Base-by-base conservation (phyloP, 2,888 invertebrate species). In the Cactoblastis cactorum region DNA sequence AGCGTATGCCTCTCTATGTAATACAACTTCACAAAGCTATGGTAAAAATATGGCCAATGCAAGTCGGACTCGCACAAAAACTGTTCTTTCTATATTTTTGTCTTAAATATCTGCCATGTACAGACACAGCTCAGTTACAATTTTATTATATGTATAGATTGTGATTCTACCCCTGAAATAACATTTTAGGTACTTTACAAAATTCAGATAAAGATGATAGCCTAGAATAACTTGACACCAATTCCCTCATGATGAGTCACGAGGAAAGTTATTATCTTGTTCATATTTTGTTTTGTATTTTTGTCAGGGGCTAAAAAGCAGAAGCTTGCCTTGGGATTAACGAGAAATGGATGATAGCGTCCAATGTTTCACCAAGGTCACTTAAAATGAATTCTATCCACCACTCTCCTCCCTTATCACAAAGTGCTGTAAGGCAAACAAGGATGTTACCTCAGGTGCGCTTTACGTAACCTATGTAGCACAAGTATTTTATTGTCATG, bases 361-460 rank as follows among this genome's bases (percentile, higher is more conserved):
- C n/a, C n/a, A n/a, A n/a, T n/a, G n/a, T n/a, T n/a, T n/a, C n/a
- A n/a, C n/a, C n/a, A n/a, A n/a, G n/a, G n/a, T n/a, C n/a, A n/a
- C n/a, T n/a, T n/a, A n/a, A n/a, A n/a, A n/a, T n/a, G n/a, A n/a
- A n/a, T n/a, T n/a, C n/a, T n/a, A n/a, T n/a, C n/a, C 17, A 11
- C 37, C 37, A 3, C 6, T 22, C 22, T 6, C 22, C 28, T 28
- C 28, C 28, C 9, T 28, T 19, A 3, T 22, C 22, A 12, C 39
- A 12, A 22, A 22, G n/a, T 11, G 18, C 45, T 34, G 61, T 80
- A 74, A 69, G 69, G 73, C 70, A 74, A 79, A 78, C 77, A 72
- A 77, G 80, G 80, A 80, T 82, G 81, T 82, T 77, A 65, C 65
- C 71, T 78, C 82, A 83, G 81, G 80, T 83, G 82, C 57, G 58